Conservation (phyloP, 2,797 vertebrate genomes). For the Sitta carolinensis region DNA sequence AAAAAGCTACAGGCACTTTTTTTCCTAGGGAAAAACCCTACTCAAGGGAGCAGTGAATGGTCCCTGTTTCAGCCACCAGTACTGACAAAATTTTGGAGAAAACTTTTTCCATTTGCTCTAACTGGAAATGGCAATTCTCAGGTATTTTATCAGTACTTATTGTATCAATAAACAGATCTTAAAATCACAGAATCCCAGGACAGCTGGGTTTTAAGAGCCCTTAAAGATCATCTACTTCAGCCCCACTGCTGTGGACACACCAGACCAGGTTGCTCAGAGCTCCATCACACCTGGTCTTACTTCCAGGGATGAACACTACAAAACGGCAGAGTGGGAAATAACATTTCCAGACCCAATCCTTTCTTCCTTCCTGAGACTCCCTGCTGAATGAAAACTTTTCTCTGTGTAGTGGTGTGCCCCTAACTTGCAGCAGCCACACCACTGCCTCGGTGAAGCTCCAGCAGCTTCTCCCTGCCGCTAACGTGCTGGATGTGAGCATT, state of each 20-base stretch:
- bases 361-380: not conserved
- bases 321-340: not conserved
- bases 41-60: not conserved
- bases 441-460: not conserved
- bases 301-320: not conserved
- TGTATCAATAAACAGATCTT: not conserved
- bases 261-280: not conserved
- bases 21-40: not conserved
- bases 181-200: not conserved
- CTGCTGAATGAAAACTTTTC: not conserved
- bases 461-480: not conserved
- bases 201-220: not conserved
- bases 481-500: not conserved
- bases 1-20: not conserved
- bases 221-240: not conserved
- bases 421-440: rapidly evolving
- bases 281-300: not conserved
- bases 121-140: not conserved
- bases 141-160: not conserved
- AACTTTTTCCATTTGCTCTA: not conserved
- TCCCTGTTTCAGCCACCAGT: not conserved
- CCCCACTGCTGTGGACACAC: not conserved
- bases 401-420: not conserved
- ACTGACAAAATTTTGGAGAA: not conserved
- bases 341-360: not conserved